Evolutionary conservation across 1,140 invertebrate genomes (phyloP).

Genomic region (Globodera rostochiensis): DNA sequence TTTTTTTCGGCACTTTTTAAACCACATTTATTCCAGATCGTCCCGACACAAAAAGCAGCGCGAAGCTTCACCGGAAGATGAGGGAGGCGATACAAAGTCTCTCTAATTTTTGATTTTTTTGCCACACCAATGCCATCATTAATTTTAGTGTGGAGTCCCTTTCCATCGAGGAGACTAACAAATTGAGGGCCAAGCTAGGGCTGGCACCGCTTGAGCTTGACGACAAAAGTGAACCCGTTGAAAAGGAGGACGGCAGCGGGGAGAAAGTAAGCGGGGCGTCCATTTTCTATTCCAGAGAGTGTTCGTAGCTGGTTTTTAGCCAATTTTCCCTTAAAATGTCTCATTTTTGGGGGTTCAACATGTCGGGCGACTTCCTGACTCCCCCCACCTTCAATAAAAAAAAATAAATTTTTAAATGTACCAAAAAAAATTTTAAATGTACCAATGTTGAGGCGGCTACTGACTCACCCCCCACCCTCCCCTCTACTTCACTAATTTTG

Average conservation of each 20-base stretch:
- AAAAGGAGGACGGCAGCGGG: constrained; percentile 16
- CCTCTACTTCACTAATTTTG: too few species aligned
- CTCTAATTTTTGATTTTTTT: neutral
- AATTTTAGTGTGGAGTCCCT: constrained; percentile 48
- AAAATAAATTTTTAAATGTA: too few species aligned
- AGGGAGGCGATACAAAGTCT: neutral
- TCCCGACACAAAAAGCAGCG: neutral
- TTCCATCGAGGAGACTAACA: constrained; percentile 56
- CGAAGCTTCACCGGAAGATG: neutral
- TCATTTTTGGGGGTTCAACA: too few species aligned
- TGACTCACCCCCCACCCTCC: too few species aligned
- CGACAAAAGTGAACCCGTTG: constrained; percentile 55
- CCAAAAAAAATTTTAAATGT: too few species aligned
- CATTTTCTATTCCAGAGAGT: neutral
- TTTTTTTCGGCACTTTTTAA: neutral
- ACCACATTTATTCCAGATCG: neutral
- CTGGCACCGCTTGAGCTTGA: constrained; percentile 84
- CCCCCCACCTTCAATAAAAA: too few species aligned
- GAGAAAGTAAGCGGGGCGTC: neutral
- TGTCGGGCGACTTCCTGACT: too few species aligned
- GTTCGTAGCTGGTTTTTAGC: too few species aligned
- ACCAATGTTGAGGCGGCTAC: too few species aligned
- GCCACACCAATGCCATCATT: neutral
- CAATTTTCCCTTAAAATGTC: too few species aligned
- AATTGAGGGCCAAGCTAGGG: constrained; percentile 78